Percentiles rank a stretch among this genome's conserved stretches.
These are phyloP conservation scores for Dicrurus megarhynchus DNA, from an alignment of 2,113 vertebrate genomes.

Conservation along the genomic window DNA sequence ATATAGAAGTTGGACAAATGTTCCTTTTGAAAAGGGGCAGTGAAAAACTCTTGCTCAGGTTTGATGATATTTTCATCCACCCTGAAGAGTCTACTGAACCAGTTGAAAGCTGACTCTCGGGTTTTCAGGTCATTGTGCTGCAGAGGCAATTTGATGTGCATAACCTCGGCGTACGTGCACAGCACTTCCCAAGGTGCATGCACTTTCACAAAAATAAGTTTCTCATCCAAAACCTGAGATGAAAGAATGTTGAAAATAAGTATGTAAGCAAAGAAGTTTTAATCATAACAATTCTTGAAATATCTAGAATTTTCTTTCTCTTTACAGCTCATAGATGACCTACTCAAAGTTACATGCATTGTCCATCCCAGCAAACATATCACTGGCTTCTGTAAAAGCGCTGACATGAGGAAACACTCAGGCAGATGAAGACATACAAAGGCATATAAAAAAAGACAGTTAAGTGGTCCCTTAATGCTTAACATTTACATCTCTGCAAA, in stretches of 20 bases:
- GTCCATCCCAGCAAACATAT: not conserved
- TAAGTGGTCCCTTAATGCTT: not conserved
- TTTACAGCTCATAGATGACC: not conserved
- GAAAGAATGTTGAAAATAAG: not conserved
- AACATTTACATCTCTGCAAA: not conserved
- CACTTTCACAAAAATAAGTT: conserved; percentile 85
- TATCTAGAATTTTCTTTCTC: not conserved
- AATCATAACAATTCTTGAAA: not conserved
- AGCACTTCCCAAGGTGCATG: conserved; percentile 90
- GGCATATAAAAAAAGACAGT: not conserved
- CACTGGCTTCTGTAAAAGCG: not conserved
- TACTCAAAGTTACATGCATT: not conserved
- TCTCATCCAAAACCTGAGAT: conserved; percentile 81
- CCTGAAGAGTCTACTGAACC: conserved; percentile 81
- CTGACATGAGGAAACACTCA: not conserved
- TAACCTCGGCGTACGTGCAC: conserved; percentile 86
- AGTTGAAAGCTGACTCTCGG: conserved; percentile 77
- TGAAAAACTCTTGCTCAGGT: conserved; percentile 86
- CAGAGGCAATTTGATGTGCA: conserved; percentile 92
- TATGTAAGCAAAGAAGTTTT: not conserved
- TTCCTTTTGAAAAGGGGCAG: conserved; percentile 86
- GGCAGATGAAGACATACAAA: not conserved
- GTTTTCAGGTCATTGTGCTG: conserved; percentile 79
- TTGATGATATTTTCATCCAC: conserved; percentile 82
- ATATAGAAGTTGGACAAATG: conserved; percentile 80